Conservation (phyloP, 2,797 vertebrate genomes). For the Gephyroberyx darwinii region DNA sequence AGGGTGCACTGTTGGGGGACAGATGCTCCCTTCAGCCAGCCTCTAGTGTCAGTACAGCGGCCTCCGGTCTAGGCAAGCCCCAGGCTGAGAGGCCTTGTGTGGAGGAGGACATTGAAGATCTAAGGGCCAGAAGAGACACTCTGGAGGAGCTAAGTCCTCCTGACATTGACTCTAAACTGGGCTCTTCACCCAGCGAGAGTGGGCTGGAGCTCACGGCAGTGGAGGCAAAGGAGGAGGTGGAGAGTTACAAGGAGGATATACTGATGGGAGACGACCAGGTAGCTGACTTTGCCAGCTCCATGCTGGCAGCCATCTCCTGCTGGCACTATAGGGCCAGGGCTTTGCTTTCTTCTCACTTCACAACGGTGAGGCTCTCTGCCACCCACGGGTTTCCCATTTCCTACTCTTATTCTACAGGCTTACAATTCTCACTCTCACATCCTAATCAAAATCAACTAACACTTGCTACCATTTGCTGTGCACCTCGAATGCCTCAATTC, state of each 20-base stretch:
- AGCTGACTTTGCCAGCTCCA: slow-evolving; percentile 88
- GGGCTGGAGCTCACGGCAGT: slow-evolving; percentile 57
- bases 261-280: slow-evolving; percentile 93
- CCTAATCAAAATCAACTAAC: slow-evolving; percentile 60
- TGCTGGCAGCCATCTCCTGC: slow-evolving; percentile 93
- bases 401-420: slow-evolving; percentile 50
- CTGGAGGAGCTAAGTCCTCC: slow-evolving; percentile 76
- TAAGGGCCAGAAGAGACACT: slow-evolving; percentile 70
- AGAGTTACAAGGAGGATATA: slow-evolving; percentile 85
- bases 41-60: slow-evolving; percentile 72
- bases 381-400: slow-evolving; percentile 71
- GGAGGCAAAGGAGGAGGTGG: slow-evolving; percentile 71
- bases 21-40: slow-evolving; percentile 71
- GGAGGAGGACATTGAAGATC: slow-evolving; percentile 70
- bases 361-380: slow-evolving; percentile 91
- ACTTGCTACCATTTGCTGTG: slow-evolving; percentile 41
- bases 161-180: slow-evolving; percentile 70
- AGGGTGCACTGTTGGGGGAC: slow-evolving; percentile 84
- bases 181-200: slow-evolving; percentile 67
- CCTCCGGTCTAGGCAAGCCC: slow-evolving; percentile 67
- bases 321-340: slow-evolving; percentile 93
- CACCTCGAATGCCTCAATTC: slow-evolving; percentile 24
- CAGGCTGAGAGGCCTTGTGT: slow-evolving; percentile 63
- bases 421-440: slow-evolving; percentile 36
- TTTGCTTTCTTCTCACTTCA: slow-evolving; percentile 93